phyloP scores from a whole-genome alignment of 1,140 invertebrate genomes.

The Drosophila nebulosa region DNA sequence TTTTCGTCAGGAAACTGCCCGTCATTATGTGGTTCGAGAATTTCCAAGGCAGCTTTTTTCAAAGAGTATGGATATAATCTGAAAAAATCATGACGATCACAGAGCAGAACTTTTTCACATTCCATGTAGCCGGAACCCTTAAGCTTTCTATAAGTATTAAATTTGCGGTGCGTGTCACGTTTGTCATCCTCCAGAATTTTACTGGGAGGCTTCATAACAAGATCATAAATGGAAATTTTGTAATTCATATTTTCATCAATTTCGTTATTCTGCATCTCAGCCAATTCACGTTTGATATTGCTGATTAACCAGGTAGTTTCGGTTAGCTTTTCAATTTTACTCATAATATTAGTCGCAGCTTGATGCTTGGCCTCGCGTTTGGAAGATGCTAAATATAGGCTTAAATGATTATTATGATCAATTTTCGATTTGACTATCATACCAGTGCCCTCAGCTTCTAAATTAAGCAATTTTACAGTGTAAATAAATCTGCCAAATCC shows the following conservation, averaged over 20 bases:
- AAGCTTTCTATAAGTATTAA: conserved; percentile 64
- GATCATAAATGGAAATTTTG: background rate
- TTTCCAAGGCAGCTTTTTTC: conserved; percentile 34
- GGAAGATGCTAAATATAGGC: no score
- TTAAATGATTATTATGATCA: no score
- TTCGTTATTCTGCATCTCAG: no score
- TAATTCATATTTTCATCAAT: background rate
- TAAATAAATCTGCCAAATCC: no score
- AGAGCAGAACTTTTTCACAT: conserved; percentile 20
- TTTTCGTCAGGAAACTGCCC: conserved; percentile 2
- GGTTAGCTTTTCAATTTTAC: no score
- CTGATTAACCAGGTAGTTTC: no score
- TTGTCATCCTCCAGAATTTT: background rate
- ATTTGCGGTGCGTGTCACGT: conserved; percentile 17
- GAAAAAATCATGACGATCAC: conserved; percentile 73
- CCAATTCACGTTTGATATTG: no score
- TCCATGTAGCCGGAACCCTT: conserved; percentile 40
- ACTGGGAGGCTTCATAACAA: conserved; percentile 31
- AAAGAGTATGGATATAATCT: conserved; percentile 46
- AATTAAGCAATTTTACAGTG: no score
- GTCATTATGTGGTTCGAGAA: background rate
- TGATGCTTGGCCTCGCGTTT: no score
- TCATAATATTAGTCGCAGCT: no score
- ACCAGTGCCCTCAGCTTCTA: no score
- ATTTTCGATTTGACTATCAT: no score